Base-by-base conservation (phyloP, 2,888 invertebrate species). In the Galerucella nymphaeae region DNA sequence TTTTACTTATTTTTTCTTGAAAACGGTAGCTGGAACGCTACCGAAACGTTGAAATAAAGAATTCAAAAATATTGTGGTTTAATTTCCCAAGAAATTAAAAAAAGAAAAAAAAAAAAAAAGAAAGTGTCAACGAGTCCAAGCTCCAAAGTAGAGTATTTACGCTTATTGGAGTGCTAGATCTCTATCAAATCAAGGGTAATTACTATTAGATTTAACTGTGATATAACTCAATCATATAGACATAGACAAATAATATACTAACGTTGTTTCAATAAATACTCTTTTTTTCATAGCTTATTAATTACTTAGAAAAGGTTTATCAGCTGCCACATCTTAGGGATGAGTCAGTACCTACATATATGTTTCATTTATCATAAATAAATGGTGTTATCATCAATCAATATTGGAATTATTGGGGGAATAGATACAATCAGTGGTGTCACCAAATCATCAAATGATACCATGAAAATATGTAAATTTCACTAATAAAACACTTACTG, bases 171-270 rank as follows among this genome's bases (percentile, higher is more conserved):
- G 30, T 38, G 30, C 30, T 38, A 38, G 30, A 8, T 9, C 30
- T 38, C 30, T 38, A 38, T 38, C 8, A 38, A 1, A 38, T 38
- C 30, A 38, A 38, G 13, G 45, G 45, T 45, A 45, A 45, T 14
- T 45, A 45, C 14, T 45, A 45, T 13, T 45, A 3, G 45, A 13
- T 45, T 45, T 11, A 45, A 45, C 45, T 45, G 30, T 38, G 30
- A 1, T 38, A 38, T 38, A 38, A 38, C 30, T 38, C 0, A 45
- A 42, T 42, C 48, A 48, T 48, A 16, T 55, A 64, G 48, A 63
- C 0, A 66, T 23, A 23, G 23, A 23, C 23, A 41, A 58, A 65
- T 61, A 69, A 53, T 69, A 55, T 69, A 69, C 69, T 69, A 69
- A 69, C 62, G 30, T 1, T 38, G 9, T 38, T 38, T 38, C 30